phyloP scores from a whole-genome alignment of 2,113 vertebrate genomes.

The Gallinago paraguaiae region DNA sequence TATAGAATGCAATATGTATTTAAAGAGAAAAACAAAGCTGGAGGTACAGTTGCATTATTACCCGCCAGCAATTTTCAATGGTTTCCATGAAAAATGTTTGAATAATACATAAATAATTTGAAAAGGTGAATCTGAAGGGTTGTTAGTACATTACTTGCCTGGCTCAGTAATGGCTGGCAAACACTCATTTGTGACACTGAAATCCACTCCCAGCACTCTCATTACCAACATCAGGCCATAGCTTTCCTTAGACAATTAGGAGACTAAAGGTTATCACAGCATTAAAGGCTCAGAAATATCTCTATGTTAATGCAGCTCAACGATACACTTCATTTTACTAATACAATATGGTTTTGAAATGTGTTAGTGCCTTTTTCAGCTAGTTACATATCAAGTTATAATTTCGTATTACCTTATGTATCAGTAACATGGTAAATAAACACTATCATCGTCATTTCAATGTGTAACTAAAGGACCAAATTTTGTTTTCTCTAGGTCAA shows the following conservation, averaged over 20 bases:
- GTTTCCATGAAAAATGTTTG: background rate
- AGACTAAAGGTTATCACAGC: background rate
- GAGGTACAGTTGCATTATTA: background rate
- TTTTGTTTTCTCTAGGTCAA: background rate
- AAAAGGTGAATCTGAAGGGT: background rate
- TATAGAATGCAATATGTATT: background rate
- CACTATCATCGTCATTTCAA: background rate
- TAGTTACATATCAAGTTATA: background rate
- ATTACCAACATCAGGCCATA: background rate
- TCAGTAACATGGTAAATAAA: background rate
- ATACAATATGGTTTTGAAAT: background rate
- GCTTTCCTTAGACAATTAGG: background rate
- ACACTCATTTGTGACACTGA: accelerated
- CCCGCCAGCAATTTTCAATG: background rate
- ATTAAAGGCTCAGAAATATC: background rate
- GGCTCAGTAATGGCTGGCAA: background rate
- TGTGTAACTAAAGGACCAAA: background rate
- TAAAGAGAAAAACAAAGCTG: background rate
- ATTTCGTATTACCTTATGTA: background rate
- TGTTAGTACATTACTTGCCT: background rate
- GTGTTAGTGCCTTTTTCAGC: background rate
- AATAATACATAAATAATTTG: background rate
- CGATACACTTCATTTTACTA: background rate
- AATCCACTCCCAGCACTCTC: background rate
- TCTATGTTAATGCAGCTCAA: background rate